Conservation (phyloP, 2,888 invertebrate genomes). For the Miltochrista miniata region DNA sequence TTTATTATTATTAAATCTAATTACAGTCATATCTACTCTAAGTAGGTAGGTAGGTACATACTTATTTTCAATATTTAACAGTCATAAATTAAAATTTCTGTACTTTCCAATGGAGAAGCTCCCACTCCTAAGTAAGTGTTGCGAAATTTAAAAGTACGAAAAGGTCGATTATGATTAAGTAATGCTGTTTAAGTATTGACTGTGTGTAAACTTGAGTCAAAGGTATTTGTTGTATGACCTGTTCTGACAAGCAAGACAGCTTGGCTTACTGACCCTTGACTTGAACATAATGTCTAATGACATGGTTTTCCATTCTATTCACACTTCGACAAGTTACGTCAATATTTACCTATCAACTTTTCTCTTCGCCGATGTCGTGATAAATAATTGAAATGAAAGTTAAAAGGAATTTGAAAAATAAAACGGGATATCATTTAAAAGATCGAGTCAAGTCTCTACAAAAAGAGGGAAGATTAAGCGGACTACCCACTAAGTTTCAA, state of each 20-base stretch:
- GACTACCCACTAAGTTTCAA: constrained; percentile 59
- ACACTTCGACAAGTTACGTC: constrained; percentile 55
- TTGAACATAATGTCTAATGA: constrained; percentile 40
- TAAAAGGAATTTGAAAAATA: constrained; percentile 49
- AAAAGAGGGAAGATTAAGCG: constrained; percentile 58
- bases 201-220: constrained; percentile 4
- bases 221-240: constrained; percentile 17
- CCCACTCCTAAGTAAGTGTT: background rate
- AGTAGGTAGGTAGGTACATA: too few relatives aligned
- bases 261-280: constrained; percentile 67
- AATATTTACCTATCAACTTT: constrained; percentile 63
- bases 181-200: constrained; percentile 18
- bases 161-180: constrained; percentile 27
- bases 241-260: constrained; percentile 34
- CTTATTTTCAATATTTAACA: too few relatives aligned
- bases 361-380: constrained; percentile 45
- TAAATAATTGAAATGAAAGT: constrained; percentile 46
- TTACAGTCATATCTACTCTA: too few relatives aligned
- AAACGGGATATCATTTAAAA: constrained; percentile 39
- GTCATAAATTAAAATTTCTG: too few relatives aligned
- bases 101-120: too few relatives aligned
- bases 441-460: constrained; percentile 56
- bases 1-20: too few relatives aligned
- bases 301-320: constrained; percentile 55
- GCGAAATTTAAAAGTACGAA: constrained; percentile 10